Conservation (phyloP, 2,113 vertebrate genomes). For the Pseudorasbora parva region DNA sequence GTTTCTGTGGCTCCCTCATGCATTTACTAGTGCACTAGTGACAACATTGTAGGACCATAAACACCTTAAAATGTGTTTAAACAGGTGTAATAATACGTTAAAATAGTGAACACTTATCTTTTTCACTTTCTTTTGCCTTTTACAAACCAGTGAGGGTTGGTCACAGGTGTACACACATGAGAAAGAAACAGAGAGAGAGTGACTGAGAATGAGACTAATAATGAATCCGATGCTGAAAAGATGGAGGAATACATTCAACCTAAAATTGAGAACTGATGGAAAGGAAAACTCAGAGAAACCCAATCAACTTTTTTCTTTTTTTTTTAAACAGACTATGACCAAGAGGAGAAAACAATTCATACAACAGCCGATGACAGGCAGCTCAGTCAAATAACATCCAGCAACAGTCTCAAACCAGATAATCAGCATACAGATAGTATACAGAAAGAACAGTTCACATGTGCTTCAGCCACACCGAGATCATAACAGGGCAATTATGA, state of each 20-base stretch:
- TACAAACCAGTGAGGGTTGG: not conserved
- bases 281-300: not conserved
- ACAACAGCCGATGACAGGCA: not conserved
- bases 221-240: not conserved
- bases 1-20: not conserved
- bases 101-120: not conserved
- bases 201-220: not conserved
- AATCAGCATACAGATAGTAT: not conserved
- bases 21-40: not conserved
- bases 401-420: not conserved
- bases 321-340: not conserved
- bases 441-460: slow-evolving; percentile 18
- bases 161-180: slow-evolving; percentile 15
- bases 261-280: not conserved
- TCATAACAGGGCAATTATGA: slow-evolving; percentile 51
- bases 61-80: too few relatives aligned
- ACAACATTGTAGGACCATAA: not conserved
- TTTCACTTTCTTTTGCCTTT: not conserved
- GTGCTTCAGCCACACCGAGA: slow-evolving; percentile 21
- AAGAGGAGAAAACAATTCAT: not conserved
- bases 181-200: slow-evolving; percentile 9
- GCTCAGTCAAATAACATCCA: slow-evolving; percentile 18
- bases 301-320: not conserved
- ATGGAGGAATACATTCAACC: not conserved
- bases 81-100: not conserved